Percentiles rank a stretch among this genome's conserved stretches.
Conservation (phyloP, 2,113 vertebrate species). For the Chunga burmeisteri region DNA sequence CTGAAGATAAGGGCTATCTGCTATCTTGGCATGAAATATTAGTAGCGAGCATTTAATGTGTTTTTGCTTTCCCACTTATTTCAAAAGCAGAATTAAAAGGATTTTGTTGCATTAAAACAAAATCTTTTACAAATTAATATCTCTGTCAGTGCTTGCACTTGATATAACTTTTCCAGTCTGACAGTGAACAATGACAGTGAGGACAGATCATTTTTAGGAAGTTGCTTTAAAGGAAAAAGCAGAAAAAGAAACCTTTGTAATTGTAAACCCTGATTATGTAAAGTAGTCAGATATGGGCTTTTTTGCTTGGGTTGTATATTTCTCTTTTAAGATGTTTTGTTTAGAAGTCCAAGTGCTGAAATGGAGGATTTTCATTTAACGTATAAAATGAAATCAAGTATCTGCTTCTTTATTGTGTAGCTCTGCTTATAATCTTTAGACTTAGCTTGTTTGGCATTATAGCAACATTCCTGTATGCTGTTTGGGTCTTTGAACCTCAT, state of each 20-base stretch:
- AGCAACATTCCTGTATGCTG: not conserved
- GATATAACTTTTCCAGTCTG: not conserved
- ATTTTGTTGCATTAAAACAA: not conserved
- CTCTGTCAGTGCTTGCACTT: not conserved
- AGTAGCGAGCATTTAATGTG: not conserved
- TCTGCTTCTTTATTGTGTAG: not conserved
- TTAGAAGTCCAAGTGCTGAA: slow-evolving; percentile 7
- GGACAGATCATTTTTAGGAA: not conserved
- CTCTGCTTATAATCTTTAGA: not conserved
- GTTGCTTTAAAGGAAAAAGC: not conserved
- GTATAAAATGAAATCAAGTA: not conserved
- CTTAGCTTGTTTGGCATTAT: not conserved
- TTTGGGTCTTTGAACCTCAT: not conserved
- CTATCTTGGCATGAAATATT: slow-evolving; percentile 47
- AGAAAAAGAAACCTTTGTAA: slow-evolving; percentile 5
- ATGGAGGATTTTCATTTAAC: not conserved
- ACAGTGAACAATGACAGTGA: not conserved
- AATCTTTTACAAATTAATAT: not conserved
- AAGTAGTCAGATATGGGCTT: not conserved
- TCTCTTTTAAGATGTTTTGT: not conserved
- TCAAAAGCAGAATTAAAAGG: slow-evolving; percentile 48
- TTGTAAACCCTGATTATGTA: slow-evolving; percentile 37
- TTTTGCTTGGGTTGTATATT: not conserved
- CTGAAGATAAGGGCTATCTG: slow-evolving; percentile 55
- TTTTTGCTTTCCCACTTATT: slow-evolving; percentile 46